These are phyloP conservation scores for Brachyptera putata DNA, from an alignment of 2,888 invertebrate genomes.

Conservation along the genomic window DNA sequence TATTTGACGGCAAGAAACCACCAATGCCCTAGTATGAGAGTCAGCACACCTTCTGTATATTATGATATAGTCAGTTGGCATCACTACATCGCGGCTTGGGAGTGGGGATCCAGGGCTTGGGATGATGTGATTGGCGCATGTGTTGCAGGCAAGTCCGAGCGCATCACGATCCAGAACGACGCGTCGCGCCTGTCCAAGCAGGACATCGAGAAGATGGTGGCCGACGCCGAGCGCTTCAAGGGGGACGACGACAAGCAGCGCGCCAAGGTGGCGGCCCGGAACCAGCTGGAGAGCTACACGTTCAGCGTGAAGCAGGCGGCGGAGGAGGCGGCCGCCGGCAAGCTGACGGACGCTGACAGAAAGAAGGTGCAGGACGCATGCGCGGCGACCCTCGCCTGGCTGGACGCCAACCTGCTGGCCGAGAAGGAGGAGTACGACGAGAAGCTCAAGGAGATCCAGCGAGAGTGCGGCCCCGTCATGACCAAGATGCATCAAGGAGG, in stretches of 20 bases:
- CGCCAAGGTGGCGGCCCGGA: slow-evolving; percentile 64
- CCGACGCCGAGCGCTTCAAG: slow-evolving; percentile 67
- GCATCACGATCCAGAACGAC: slow-evolving; percentile 80
- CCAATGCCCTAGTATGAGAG: too few species aligned
- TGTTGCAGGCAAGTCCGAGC: slow-evolving; percentile 72
- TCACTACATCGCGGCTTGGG: too few species aligned
- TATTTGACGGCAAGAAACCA: too few species aligned
- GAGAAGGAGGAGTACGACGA: slow-evolving; percentile 74
- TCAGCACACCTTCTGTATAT: too few species aligned
- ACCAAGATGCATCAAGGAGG: slow-evolving; percentile 66
- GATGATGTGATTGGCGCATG: too few species aligned
- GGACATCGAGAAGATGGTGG: slow-evolving; percentile 75
- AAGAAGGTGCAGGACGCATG: slow-evolving; percentile 64
- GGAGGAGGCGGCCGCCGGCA: slow-evolving; percentile 57
- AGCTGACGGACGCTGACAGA: slow-evolving; percentile 63
- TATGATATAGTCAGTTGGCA: too few species aligned
- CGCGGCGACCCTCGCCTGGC: slow-evolving; percentile 67
- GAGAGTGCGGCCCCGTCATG: slow-evolving; percentile 73
- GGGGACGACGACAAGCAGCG: slow-evolving; percentile 71
- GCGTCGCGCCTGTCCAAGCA: slow-evolving; percentile 74
- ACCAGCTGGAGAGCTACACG: slow-evolving; percentile 70
- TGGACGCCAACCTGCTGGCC: slow-evolving; percentile 74
- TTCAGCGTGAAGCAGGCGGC: slow-evolving; percentile 64
- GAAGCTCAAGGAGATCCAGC: slow-evolving; percentile 70
- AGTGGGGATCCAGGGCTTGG: too few species aligned